Base-by-base conservation (phyloP, 2,113 vertebrate genomes). In the Chlamydotis undulata region DNA sequence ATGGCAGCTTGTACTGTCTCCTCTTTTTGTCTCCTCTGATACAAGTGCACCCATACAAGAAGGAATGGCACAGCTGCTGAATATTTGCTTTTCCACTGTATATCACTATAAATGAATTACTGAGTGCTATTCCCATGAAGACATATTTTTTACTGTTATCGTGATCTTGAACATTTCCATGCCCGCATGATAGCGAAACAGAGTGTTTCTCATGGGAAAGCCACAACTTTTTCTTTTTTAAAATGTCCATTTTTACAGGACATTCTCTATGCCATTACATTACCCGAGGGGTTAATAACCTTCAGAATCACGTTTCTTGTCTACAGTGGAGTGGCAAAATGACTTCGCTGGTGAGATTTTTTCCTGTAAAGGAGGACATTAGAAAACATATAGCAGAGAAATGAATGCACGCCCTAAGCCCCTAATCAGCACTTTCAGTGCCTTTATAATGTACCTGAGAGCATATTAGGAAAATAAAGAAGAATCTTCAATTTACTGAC, bases 381-480 rank as follows among this genome's bases (percentile, higher is more conserved):
- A 95, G 74, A 85, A 96, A 96, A 85, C 57, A 93, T 71, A 67
- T 53, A 86, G n/a, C 84, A 94, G 81, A 91, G 83, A 91, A 81
- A 96, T 81, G 45, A 94, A 90, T 68, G 79, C 37, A 67, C 70
- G 65, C 69, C 83, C 33, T 76, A 70, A 86, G 56, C 49, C 70
- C 68, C 89, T 84, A 89, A 94, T 47, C 83, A 92, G 59, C 35
- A 56, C 57, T 95, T 86, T 79, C 31, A 89, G 33, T 85, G 47
- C 25, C 61, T 87, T 82, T 91, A 74, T 28, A 81, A 43, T 15
- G 61, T 83, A 93, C 81, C 84, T 86, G 59, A 68, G 73, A 96
- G 71, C 29, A 43, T 87, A 94, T 92, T 90, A 89, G 67, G 61
- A 93, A 95, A 95, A 95, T 89, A 93, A 94, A 93, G 71, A 82